Evolutionary conservation across 2,888 invertebrate species (phyloP), one percentile per base, ranked within the genome.

Genomic region (Trichogramma dendrolimi): DNA sequence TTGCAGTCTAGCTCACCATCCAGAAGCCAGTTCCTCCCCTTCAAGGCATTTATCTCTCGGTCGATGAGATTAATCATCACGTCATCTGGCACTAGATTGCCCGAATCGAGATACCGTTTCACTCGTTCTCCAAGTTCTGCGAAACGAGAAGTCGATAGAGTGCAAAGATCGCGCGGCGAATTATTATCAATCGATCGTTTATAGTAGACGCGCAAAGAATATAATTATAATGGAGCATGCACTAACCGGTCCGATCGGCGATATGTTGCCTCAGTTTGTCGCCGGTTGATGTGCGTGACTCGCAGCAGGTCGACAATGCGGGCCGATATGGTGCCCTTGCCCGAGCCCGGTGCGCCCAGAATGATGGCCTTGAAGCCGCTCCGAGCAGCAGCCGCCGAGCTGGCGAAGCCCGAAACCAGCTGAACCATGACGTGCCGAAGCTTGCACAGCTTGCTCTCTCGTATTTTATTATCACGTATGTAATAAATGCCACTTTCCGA

Each of bases 291-390:
- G 81, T 97, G 95, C 70, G 86, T 84, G 70, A 96, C 83, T 67
- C 86, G 86, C 77, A 96, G 97, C 72, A 88, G 89, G 69, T 89
- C 87, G 4, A 94, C 88, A 71, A 97, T 95, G 68, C 95, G 84
- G n/a, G 88, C 85, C 0, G 96, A 94, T 74, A 97, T 92, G 4
- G 97, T 97, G 7, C 93, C 93, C 77, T 93, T 93, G 38, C 96
- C 96, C 3, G 95, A 95, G 6, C 92, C 96, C 50, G 96, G 96
- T 41, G 96, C 94, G 5, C 96, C 96, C 71, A 96, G 83, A 72
- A 96, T 94, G 63, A 96, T 84, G 66, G 89, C 84, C 78, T 89
- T 88, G 72, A 92, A 84, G 61, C 72, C 74, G 66, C 71, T 60
- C 42, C 27, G 27, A 64, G 71, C 72, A 66, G 71, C 27, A 27